Conservation (phyloP, 2,113 vertebrate species). For the Clarias gariepinus region DNA sequence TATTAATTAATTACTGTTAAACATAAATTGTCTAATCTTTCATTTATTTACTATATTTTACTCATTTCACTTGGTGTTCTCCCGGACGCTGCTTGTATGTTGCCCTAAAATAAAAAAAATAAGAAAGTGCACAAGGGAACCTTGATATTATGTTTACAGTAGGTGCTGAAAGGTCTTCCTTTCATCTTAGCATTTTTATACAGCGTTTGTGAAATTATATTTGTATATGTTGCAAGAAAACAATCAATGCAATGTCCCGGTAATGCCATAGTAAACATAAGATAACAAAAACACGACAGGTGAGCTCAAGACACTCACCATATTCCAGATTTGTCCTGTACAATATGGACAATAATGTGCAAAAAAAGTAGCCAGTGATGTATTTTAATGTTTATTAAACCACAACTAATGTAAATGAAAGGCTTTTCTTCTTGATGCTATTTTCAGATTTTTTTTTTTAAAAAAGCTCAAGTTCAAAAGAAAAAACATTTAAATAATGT, state of each 20-base stretch:
- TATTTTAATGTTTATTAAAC: neutral
- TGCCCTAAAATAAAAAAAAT: neutral
- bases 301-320: neutral
- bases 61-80: neutral
- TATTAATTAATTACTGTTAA: neutral
- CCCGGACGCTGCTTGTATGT: neutral
- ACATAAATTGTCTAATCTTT: neutral
- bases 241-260: neutral
- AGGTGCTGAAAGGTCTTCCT: neutral
- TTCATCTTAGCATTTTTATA: neutral
- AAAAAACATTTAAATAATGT: neutral
- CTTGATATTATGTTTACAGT: neutral
- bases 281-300: neutral
- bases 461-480: no score
- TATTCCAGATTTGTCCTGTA: neutral
- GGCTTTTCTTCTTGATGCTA: neutral
- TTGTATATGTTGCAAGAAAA: neutral
- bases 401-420: neutral
- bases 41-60: neutral
- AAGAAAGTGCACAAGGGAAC: neutral
- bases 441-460: neutral
- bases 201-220: neutral
- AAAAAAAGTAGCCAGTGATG: neutral
- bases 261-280: neutral
- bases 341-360: neutral